Evolutionary conservation across 2,888 invertebrate species (phyloP).

Genomic region (Bhutanitis thaidina): DNA sequence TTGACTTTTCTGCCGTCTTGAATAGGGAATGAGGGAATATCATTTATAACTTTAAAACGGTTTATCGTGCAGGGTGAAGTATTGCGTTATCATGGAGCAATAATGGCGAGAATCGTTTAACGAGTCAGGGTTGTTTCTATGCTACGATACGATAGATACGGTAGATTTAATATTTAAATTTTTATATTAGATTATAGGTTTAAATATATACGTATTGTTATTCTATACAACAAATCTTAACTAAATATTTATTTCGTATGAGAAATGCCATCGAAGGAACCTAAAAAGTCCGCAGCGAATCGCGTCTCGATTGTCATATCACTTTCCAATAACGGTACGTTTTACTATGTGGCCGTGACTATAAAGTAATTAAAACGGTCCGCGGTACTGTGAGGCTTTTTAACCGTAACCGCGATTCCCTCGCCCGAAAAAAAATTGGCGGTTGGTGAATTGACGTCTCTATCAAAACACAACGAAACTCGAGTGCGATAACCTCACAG

Average conservation of each 20-base stretch:
- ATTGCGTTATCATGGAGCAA: too few relatives aligned
- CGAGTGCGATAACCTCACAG: conserved; percentile 48
- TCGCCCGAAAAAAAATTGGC: conserved; percentile 47
- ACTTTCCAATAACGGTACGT: conserved; percentile 71
- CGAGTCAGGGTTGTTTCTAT: too few relatives aligned
- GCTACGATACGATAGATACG: too few relatives aligned
- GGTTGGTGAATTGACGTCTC: conserved; percentile 63
- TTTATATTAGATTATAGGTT: too few relatives aligned
- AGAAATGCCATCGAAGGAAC: neutral
- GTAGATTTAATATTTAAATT: too few relatives aligned
- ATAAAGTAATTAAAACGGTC: conserved; percentile 76
- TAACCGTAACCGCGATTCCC: conserved; percentile 62
- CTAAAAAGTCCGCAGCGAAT: neutral
- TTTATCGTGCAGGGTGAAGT: too few relatives aligned
- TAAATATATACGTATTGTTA: too few relatives aligned
- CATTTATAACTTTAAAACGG: too few relatives aligned
- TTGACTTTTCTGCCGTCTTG: too few relatives aligned
- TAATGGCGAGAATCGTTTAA: too few relatives aligned
- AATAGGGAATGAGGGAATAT: too few relatives aligned
- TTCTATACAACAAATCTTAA: neutral
- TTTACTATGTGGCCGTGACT: conserved; percentile 63
- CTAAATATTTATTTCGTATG: neutral
- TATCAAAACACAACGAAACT: conserved; percentile 57
- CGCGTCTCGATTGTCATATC: conserved; percentile 53
- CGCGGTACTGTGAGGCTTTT: conserved; percentile 51